Evolutionary conservation across 1,140 invertebrate species (phyloP).

Genomic region (Drosophila mojavensis): DNA sequence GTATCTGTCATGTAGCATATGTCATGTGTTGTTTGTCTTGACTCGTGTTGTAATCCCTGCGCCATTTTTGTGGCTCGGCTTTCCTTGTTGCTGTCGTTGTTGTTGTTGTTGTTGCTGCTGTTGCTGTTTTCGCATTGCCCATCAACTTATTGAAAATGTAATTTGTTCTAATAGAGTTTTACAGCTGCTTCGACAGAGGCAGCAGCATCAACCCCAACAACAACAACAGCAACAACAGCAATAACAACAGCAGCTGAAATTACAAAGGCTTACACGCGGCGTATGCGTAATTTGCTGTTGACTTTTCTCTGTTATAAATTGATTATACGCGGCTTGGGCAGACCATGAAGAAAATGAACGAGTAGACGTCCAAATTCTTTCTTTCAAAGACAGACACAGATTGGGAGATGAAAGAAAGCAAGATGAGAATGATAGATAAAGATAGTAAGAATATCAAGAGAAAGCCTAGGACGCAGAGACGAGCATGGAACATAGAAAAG

Average conservation of each 20-base stretch:
- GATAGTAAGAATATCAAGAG: background rate
- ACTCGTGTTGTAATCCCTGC: constrained; percentile 45
- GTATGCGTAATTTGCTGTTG: constrained; percentile 36
- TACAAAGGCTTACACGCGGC: constrained; percentile 15
- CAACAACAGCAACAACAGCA: constrained; percentile 18
- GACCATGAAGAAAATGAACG: background rate
- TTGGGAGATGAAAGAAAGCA: background rate
- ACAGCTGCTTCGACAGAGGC: constrained; percentile 28
- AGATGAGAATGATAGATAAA: background rate
- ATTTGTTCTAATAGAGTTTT: constrained; percentile 76
- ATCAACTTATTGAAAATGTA: constrained; percentile 73
- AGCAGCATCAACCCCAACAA: constrained; percentile 32
- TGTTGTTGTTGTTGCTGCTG: no score
- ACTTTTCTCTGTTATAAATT: background rate
- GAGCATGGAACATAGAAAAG: no score
- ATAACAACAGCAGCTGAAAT: constrained; percentile 24
- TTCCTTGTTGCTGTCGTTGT: constrained; percentile 31
- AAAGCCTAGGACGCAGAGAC: no score
- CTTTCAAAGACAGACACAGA: background rate
- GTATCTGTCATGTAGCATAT: constrained; percentile 56
- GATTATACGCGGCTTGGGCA: background rate
- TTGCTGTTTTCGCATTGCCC: constrained; percentile 41
- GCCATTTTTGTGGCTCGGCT: constrained; percentile 6
- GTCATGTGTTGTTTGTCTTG: constrained; percentile 63
- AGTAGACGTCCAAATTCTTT: background rate